phyloP scores from a whole-genome alignment of 2,797 vertebrate species.

The Enteromius anoplus region DNA sequence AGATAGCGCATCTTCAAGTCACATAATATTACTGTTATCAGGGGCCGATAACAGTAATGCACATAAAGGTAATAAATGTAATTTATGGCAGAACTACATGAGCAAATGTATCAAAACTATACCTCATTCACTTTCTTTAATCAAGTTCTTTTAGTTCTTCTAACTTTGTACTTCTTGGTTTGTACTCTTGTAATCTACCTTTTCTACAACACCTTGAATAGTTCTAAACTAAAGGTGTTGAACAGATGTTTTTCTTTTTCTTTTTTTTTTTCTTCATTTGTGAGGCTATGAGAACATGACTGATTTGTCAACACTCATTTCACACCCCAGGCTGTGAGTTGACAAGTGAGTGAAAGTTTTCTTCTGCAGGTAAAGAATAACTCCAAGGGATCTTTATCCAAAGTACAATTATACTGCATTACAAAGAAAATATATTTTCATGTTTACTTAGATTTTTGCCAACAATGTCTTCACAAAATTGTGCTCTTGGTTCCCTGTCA shows the following conservation, averaged over 20 bases:
- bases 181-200: constrained; percentile 11
- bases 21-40: constrained; percentile 48
- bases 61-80: constrained; percentile 52
- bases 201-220: background rate
- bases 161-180: constrained; percentile 5
- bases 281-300: background rate
- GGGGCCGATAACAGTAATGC: constrained; percentile 46
- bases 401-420: background rate
- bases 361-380: background rate
- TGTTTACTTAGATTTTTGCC: background rate
- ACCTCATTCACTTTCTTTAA: constrained; percentile 18
- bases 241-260: constrained; percentile 3
- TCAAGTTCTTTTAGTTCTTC: background rate
- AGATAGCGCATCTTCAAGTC: constrained; percentile 42
- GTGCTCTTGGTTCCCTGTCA: too few relatives aligned
- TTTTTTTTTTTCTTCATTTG: background rate
- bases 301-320: constrained; percentile 4
- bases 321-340: background rate
- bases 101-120: constrained; percentile 46
- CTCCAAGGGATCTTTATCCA: background rate
- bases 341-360: background rate
- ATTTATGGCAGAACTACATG: constrained; percentile 49
- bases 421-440: background rate
- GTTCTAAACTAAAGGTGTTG: background rate
- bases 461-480: background rate